Evolutionary conservation across 2,888 invertebrate genomes (phyloP).

Genomic region (Drosophila eohydei): DNA sequence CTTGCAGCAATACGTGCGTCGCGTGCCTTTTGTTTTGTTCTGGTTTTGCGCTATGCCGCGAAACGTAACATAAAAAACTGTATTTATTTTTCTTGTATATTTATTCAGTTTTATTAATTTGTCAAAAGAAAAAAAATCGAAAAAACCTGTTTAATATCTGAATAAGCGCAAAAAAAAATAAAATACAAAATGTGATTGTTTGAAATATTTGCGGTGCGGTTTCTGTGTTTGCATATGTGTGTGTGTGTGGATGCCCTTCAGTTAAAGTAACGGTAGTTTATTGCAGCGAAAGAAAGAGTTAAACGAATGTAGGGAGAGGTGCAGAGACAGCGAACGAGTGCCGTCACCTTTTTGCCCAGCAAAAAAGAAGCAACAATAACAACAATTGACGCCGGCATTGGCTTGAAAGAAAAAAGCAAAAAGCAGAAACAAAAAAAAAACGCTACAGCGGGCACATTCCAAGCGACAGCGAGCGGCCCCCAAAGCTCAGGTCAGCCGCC

Average conservation of each 20-base stretch:
- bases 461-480: slow-evolving; percentile 46
- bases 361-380: slow-evolving; percentile 29
- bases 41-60: slow-evolving; percentile 28
- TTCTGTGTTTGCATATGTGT: slow-evolving; percentile 4
- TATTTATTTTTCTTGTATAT: slow-evolving; percentile 16
- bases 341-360: slow-evolving; percentile 47
- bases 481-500: slow-evolving; percentile 61
- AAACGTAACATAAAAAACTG: slow-evolving; percentile 26
- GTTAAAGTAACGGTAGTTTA: slow-evolving; percentile 58
- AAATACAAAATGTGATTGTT: slow-evolving; percentile 47
- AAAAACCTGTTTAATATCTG: slow-evolving; percentile 36
- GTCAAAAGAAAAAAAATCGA: slow-evolving; percentile 11
- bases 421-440: slow-evolving; percentile 5
- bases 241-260: slow-evolving; percentile 50
- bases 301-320: slow-evolving; percentile 45
- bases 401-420: slow-evolving; percentile 29
- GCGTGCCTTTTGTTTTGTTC: slow-evolving; percentile 48
- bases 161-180: slow-evolving; percentile 45
- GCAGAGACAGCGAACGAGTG: slow-evolving; percentile 37
- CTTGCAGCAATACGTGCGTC: slow-evolving; percentile 50
- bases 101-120: slow-evolving; percentile 35
- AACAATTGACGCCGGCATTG: slow-evolving; percentile 50
- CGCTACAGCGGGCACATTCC: slow-evolving; percentile 48
- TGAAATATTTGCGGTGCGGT: slow-evolving; percentile 39
- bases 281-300: slow-evolving; percentile 51